Base-by-base conservation (phyloP, 2,797 vertebrate species). In the Falco rusticolus region DNA sequence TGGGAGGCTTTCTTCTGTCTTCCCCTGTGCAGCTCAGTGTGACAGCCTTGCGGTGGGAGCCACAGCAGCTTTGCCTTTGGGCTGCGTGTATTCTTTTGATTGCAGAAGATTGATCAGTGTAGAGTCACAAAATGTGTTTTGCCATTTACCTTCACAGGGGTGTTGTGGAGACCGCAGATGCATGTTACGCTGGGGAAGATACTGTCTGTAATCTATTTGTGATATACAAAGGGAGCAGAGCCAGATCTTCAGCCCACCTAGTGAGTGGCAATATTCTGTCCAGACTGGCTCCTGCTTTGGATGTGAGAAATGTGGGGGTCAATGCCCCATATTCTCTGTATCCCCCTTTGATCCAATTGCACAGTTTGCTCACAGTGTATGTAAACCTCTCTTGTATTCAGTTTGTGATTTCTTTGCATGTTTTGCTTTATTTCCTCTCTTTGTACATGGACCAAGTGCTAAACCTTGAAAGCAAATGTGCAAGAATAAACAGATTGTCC, bases 391-490 rank as follows among this genome's bases (percentile, higher is more conserved):
- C 20, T 48, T 64, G 24, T 68, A 21, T 88, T 93, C 20, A 29
- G 16, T 71, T 66, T 70, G 47, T 54, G 34, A 63, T 72, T 89
- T 84, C 39, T 31, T 69, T 65, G 17, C 14, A 12, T 39, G n/a
- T 54, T 89, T 82, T 93, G 33, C 11, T 80, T 71, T 47, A 43
- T 19, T 4, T 2, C 9, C 6, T 5, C 3, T 3, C 37, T 71
- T 84, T 0, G 0, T 47, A 8, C 1, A 0, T 12, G 13, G 64
- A 61, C 63, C 25, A 48, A 70, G 18, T 41, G 43, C 64, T 80
- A 64, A 96, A 77, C n/a, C 43, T 76, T 77, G 70, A 92, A 92
- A 95, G 60, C 71, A 41, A 76, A 60, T 22, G 37, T 93, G 56
- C 45, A 57, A 59, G 75, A 64, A 80, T 64, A 93, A 96, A 80